Evolutionary conservation across 2,888 invertebrate species (phyloP).

Genomic region (Aleiodes leptofemur): DNA sequence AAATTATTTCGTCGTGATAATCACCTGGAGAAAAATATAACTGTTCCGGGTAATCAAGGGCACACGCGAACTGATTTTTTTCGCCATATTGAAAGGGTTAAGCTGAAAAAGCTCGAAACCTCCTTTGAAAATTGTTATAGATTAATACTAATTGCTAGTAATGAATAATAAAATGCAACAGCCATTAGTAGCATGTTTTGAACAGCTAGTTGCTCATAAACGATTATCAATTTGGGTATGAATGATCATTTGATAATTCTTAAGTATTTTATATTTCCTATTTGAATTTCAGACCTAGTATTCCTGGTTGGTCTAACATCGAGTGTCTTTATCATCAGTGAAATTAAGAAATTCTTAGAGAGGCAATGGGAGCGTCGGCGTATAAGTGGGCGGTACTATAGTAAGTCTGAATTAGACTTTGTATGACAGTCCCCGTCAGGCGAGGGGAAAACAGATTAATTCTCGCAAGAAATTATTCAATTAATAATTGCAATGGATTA

Average conservation of each 20-base stretch:
- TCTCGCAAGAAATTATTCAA: constrained; percentile 53
- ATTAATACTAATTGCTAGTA: too few species aligned
- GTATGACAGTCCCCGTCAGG: constrained; percentile 80
- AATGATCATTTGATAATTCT: background rate
- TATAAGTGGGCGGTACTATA: constrained; percentile 66
- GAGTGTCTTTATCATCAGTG: constrained; percentile 96
- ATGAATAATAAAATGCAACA: too few species aligned
- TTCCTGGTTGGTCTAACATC: constrained; percentile 95
- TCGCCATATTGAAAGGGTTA: too few species aligned
- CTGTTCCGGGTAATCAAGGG: too few species aligned
- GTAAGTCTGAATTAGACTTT: constrained; percentile 80
- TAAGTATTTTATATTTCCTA: constrained; percentile 21
- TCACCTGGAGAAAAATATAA: too few species aligned
- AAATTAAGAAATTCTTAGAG: constrained; percentile 92
- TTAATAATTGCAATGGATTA: constrained; percentile 57
- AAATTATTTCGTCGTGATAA: too few species aligned
- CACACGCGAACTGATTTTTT: too few species aligned
- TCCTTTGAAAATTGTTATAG: too few species aligned
- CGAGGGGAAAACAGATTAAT: constrained; percentile 63
- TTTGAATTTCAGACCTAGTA: constrained; percentile 85
- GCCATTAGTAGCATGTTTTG: too few species aligned
- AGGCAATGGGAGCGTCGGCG: constrained; percentile 81
- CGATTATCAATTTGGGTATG: too few species aligned
- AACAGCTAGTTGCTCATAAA: too few species aligned
- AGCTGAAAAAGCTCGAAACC: too few species aligned